phyloP scores from a whole-genome alignment of 2,797 vertebrate species.

The Cichlasoma orientale region DNA sequence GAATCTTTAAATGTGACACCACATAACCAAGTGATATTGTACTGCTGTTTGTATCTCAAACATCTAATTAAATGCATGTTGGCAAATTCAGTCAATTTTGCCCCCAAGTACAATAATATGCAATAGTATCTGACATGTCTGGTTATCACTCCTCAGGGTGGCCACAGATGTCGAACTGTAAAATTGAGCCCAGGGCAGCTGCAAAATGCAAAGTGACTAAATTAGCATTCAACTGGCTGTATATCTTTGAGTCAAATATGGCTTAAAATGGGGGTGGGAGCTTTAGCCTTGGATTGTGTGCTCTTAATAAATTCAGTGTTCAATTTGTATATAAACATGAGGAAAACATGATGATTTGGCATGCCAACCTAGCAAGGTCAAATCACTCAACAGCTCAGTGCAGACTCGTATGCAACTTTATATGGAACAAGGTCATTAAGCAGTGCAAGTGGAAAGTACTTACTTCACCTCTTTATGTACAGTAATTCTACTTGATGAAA shows the following conservation, averaged over 20 bases:
- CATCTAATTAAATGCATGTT: constrained; percentile 26
- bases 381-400: constrained; percentile 23
- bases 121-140: constrained; percentile 31
- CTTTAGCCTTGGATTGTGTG: background rate
- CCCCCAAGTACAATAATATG: background rate
- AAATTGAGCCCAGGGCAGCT: constrained; percentile 18
- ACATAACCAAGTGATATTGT: background rate
- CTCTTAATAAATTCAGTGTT: constrained; percentile 34
- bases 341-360: constrained; percentile 29
- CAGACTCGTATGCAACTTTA: constrained; percentile 20
- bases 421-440: constrained; percentile 13
- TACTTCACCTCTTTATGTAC: constrained; percentile 10
- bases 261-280: background rate
- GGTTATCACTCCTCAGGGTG: constrained; percentile 28
- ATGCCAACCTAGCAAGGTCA: constrained; percentile 29
- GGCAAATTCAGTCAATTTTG: constrained; percentile 19
- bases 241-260: constrained; percentile 16
- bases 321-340: constrained; percentile 43
- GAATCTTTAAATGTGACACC: constrained; percentile 11
- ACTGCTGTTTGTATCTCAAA: background rate
- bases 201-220: constrained; percentile 22
- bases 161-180: constrained; percentile 27
- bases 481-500: constrained; percentile 40
- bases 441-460: constrained; percentile 3
- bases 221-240: constrained; percentile 16